Conservation (phyloP, 2,888 invertebrate species). For the Crossocerus cetratus region DNA sequence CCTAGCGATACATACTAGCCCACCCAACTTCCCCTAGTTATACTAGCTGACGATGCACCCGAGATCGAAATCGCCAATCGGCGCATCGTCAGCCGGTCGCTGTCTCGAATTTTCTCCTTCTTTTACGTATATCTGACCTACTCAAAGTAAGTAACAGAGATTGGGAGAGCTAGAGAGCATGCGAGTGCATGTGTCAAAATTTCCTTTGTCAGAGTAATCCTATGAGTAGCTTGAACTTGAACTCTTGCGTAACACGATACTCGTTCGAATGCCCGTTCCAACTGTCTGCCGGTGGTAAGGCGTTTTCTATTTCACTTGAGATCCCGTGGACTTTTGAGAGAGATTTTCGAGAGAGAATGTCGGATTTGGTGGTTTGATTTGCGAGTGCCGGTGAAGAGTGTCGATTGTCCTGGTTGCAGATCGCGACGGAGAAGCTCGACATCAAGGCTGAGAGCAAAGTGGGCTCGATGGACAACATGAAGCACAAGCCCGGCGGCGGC, state of each 20-base stretch:
- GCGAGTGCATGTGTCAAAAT: conserved; percentile 50
- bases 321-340: neutral
- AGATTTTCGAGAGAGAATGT: too few relatives aligned
- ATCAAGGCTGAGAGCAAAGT: conserved; percentile 95
- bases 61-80: too few relatives aligned
- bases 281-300: too few relatives aligned
- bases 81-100: too few relatives aligned
- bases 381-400: too few relatives aligned
- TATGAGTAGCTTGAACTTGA: neutral
- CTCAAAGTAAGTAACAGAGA: conserved; percentile 41
- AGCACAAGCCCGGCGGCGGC: conserved; percentile 94
- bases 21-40: too few relatives aligned
- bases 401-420: conserved; percentile 79
- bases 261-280: too few relatives aligned
- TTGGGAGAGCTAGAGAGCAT: conserved; percentile 38
- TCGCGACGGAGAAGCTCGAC: conserved; percentile 93
- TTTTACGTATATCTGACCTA: too few relatives aligned
- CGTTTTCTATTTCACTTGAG: neutral
- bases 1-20: too few relatives aligned
- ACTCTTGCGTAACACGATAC: neutral
- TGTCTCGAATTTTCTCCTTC: too few relatives aligned
- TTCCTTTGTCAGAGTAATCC: conserved; percentile 20
- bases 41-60: too few relatives aligned
- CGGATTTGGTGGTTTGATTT: too few relatives aligned
- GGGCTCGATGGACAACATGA: conserved; percentile 93